Base-by-base conservation (phyloP, 2,113 vertebrate species). In the Petrocephalus zakoni region DNA sequence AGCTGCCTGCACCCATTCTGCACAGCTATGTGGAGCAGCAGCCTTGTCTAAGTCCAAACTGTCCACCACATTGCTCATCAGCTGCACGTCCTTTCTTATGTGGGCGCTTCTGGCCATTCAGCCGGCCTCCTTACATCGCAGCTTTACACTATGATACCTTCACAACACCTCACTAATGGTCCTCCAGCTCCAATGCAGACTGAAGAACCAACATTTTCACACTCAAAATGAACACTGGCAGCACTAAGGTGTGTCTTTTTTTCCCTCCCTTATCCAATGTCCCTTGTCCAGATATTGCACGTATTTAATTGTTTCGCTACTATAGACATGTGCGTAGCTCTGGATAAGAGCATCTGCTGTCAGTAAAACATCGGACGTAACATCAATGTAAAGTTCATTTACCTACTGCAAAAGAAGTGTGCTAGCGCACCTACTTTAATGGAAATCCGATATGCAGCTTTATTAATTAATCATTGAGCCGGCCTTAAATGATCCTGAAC, bases 401-500 rank as follows among this genome's bases (percentile, higher is more conserved):
- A 68, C 61, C 61, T 78, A 42, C 72, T 78, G 34, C 72, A 42
- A 78, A 78, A 55, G n/a, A 34, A 78, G 34, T 37, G 15, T 42
- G 15, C 2, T 2, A 21, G 72, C 72, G 37, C 34, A 78, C 34
- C 72, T 84, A 22, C 46, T 46, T n/a, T 22, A 84, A 84, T 42
- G n/a, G 82, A 11, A 85, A 85, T 4, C 82, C 1, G 21, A 49
- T 52, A 85, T 25, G 82, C 82, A 52, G 82, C 82, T 51, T 85
- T n/a, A 49, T 85, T 51, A 85, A 25, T 85, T 85, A 85, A 25
- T 85, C 47, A 85, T 25, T 49, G 82, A 49, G 21, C 10, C 8
- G 2, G 22, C 51, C 82, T 85, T 25, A 85, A 25, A 85, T 51
- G 82, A 84, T 84, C 82, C 82, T 52, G 82, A 84, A 84, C 51